Conservation (phyloP, 2,113 vertebrate species). For the Phoenicopterus ruber region DNA sequence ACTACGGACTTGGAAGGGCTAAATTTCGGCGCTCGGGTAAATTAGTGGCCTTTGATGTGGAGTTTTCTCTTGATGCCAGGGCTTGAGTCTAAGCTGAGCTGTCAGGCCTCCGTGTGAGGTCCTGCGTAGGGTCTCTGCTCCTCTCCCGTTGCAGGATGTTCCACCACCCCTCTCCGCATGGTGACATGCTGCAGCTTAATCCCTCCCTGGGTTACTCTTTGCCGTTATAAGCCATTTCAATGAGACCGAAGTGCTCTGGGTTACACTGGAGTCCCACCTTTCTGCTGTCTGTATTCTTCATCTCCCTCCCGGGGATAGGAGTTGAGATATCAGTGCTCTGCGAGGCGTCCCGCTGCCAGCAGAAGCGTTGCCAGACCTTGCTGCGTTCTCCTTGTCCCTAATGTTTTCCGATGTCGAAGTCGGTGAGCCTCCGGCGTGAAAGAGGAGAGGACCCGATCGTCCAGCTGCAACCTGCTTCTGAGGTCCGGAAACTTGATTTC, state of each 20-base stretch:
- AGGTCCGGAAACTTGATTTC: not conserved
- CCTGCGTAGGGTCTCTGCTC: not conserved
- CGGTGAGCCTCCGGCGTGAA: not conserved
- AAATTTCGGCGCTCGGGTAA: not conserved
- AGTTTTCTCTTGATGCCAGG: not conserved
- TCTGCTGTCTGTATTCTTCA: not conserved
- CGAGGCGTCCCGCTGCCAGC: not conserved
- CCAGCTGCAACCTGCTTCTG: not conserved
- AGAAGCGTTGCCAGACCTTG: not conserved
- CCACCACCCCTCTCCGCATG: not conserved
- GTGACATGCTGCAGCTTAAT: not conserved
- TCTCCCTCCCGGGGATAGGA: not conserved
- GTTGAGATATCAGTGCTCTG: not conserved
- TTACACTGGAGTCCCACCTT: not conserved
- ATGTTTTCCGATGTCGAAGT: accelerated
- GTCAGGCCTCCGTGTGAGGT: not conserved
- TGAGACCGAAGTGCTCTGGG: not conserved
- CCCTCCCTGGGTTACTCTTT: not conserved
- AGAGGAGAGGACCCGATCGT: not conserved
- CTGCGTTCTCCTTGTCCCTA: not conserved
- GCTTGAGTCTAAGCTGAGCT: not conserved
- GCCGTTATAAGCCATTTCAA: not conserved
- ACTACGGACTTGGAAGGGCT: not conserved
- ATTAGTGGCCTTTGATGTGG: constrained; percentile 24
- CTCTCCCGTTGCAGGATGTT: not conserved